Base-by-base conservation (phyloP, 2,113 vertebrate genomes). In the Zeus faber region DNA sequence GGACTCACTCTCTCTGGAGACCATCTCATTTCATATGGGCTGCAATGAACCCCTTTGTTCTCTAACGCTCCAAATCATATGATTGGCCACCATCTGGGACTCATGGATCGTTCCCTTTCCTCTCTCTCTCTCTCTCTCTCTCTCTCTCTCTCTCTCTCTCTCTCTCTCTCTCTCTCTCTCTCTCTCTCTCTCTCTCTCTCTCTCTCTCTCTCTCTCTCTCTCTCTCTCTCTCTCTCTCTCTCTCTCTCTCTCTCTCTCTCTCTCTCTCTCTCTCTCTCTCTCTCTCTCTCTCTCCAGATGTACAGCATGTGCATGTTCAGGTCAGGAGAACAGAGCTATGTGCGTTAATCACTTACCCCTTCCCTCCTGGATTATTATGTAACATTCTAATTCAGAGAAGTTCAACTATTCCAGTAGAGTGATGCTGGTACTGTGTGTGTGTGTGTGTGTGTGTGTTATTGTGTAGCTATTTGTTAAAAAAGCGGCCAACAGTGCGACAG, bases 41-140 rank as follows among this genome's bases (percentile, higher is more conserved):
- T 64, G 70, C 50, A 74, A 79, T 65, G 74, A 68, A 57, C 33
- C 72, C 57, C 76, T 83, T 81, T 82, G 76, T 80, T 78, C 72
- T 71, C 66, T n/a, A 54, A 62, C 72, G 76, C 84, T 68, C 72
- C 74, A 52, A 59, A 49, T 77, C 57, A 52, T 57, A 65, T 85
- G 82, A 84, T 82, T 82, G 72, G 76, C 72, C 67, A 67, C 81
- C 86, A 81, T 81, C 80, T 85, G 82, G 40, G 77, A 49, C 68
- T 77, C 54, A 63, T 48, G 2, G 58, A 69, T 61, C 63, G 23
- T 41, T 37, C 58, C 57, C 51, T 65, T 54, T 58, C 39, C 52
- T 65, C 50, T 44, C n/a, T 16, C 26, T 54, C 72, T 52, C 26
- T 11, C 46, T 20, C 23, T 29, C 61, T 6, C 37, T 14, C 22